Base-by-base conservation (phyloP, 2,113 vertebrate genomes). In the Otus sunia region DNA sequence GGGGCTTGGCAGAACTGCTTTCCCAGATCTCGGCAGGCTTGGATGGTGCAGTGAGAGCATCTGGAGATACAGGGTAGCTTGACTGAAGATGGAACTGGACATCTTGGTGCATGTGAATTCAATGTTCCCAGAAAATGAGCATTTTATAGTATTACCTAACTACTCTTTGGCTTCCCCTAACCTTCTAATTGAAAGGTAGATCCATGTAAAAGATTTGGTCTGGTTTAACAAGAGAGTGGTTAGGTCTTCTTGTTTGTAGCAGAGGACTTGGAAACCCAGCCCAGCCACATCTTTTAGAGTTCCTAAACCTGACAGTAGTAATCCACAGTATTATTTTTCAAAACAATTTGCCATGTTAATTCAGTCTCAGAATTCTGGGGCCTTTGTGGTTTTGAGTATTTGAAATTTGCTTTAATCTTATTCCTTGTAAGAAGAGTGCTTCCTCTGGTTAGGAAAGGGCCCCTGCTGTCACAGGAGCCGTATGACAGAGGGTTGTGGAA, bases 1-100 rank as follows among this genome's bases (percentile, higher is more conserved):
- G 71, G 86, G 66, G 30, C 71, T 90, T 62, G 92, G 84, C 93
- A 92, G 73, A 68, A 56, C 56, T 80, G n/a, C 91, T 68, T 92
- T 77, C 69, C 60, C 1, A 29, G 37, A 41, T 71, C 76, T 74
- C 12, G 8, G 64, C 88, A 69, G 86, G 75, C 75, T 94, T 5
- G 6, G 43, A 26, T 72, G 53, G 43, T 39, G 36, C 43, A 34
- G 30, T 0, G 3, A 60, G 80, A 74, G 68, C 59, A 52, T 86
- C 83, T 2, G 3, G 89, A 92, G 78, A n/a, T 34, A 30, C 3
- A n/a, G 59, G 19, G 15, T 27, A 43, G 73, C 45, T 87, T 71
- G 69, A 49, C 59, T 25, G 43, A 83, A 90, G 64, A 69, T 59
- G 73, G 20, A 92, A 52, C 21, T 52, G 68, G 39, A 60, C 39